phyloP scores from a whole-genome alignment of 2,888 invertebrate species.

The Metopia argyrocephala region DNA sequence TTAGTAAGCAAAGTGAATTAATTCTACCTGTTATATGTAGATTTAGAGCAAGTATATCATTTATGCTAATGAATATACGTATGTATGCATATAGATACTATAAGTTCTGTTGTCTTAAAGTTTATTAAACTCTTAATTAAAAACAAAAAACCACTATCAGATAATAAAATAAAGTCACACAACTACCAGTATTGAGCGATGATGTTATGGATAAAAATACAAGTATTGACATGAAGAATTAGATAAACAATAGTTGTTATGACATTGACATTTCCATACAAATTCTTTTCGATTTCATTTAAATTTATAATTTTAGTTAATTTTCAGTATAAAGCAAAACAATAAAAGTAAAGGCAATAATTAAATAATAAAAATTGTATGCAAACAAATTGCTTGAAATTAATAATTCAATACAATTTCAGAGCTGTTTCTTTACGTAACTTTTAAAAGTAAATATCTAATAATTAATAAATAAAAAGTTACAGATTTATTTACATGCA shows the following conservation, averaged over 20 bases:
- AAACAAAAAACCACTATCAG: background rate
- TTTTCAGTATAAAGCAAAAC: background rate
- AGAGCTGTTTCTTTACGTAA: background rate
- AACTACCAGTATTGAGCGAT: background rate
- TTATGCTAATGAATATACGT: no score
- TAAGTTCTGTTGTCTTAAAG: background rate
- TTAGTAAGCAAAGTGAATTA: no score
- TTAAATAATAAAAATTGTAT: background rate
- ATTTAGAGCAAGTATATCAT: no score
- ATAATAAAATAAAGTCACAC: background rate
- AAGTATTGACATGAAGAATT: background rate
- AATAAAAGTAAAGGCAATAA: background rate
- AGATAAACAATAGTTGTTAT: slow-evolving; percentile 1
- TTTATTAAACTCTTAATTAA: slow-evolving; percentile 40
- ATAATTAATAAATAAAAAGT: no score
- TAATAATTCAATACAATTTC: background rate
- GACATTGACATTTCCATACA: slow-evolving; percentile 30
- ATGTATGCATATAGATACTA: no score
- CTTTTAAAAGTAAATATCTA: no score
- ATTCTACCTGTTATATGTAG: no score
- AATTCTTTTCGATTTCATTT: background rate
- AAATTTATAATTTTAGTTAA: background rate
- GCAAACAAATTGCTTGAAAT: background rate
- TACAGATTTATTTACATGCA: no score
- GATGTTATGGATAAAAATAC: background rate